Evolutionary conservation across 2,113 vertebrate species (phyloP).

Genomic region (Chloroceryle aenea): DNA sequence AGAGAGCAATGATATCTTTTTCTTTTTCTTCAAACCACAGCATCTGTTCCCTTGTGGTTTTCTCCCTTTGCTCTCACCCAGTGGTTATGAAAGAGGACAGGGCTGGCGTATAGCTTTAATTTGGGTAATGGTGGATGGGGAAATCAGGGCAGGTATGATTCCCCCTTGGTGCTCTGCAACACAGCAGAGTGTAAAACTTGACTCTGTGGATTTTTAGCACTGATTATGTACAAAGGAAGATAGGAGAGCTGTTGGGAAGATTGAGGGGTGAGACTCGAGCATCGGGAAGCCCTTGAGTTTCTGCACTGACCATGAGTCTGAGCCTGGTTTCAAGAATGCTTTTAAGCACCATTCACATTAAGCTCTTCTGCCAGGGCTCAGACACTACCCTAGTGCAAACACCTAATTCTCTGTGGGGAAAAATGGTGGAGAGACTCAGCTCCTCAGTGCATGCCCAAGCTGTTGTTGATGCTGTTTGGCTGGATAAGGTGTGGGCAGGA

Average conservation of each 20-base stretch:
- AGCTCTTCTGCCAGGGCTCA: background rate
- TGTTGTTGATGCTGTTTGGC: background rate
- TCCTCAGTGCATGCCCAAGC: background rate
- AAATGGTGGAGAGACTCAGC: background rate
- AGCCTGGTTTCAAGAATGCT: background rate
- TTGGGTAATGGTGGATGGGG: constrained; percentile 42
- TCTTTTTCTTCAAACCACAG: constrained; percentile 47
- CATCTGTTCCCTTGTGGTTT: constrained; percentile 51
- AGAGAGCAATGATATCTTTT: constrained; percentile 36
- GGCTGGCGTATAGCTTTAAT: constrained; percentile 25
- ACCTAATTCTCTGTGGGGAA: background rate
- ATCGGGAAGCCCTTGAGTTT: background rate
- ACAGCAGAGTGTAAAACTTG: background rate
- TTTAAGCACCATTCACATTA: background rate
- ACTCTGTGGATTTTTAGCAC: background rate
- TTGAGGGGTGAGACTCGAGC: background rate
- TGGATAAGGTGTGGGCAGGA: background rate
- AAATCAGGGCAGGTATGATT: constrained; percentile 45
- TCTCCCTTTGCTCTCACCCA: constrained; percentile 37
- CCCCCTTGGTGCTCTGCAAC: background rate
- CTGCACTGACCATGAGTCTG: background rate
- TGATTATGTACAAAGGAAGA: background rate
- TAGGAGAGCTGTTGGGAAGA: background rate
- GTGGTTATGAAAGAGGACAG: constrained; percentile 39
- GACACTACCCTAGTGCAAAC: background rate